Percentiles rank a stretch among this genome's conserved stretches.
phyloP scores from a whole-genome alignment of 2,888 invertebrate genomes.

The Stenichneumon culpator region DNA sequence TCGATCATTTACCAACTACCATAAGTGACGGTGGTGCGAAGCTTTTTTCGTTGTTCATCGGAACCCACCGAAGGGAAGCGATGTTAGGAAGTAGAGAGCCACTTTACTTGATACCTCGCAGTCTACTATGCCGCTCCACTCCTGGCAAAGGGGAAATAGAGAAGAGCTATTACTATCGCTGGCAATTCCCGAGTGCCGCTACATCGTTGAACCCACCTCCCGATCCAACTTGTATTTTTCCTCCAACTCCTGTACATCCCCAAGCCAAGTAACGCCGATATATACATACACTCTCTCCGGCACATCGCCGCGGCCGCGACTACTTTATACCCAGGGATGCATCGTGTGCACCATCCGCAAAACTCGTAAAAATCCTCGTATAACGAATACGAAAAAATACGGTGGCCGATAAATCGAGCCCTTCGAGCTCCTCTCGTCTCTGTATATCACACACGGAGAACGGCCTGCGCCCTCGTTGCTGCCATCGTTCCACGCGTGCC shows the following conservation, averaged over 20 bases:
- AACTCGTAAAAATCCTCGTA: conserved; percentile 67
- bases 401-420: conserved; percentile 67
- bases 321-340: conserved; percentile 27
- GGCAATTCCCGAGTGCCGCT: conserved; percentile 65
- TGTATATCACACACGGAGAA: background rate
- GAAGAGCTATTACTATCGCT: conserved; percentile 60
- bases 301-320: background rate
- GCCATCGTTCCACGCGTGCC: background rate
- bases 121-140: conserved; percentile 29
- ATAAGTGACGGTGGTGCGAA: background rate
- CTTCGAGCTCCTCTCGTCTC: conserved; percentile 17
- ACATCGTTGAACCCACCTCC: conserved; percentile 49
- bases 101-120: conserved; percentile 62
- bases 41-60: background rate
- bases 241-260: conserved; percentile 4
- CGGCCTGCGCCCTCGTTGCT: background rate
- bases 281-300: background rate
- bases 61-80: conserved; percentile 31
- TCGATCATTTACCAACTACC: background rate
- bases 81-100: conserved; percentile 56
- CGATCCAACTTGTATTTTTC: conserved; percentile 63
- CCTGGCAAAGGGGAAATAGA: conserved; percentile 41
- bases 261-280: conserved; percentile 22
- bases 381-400: conserved; percentile 67
- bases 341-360: conserved; percentile 35